Evolutionary conservation across 2,797 vertebrate genomes (phyloP).

Genomic region (Anniella stebbinsi): DNA sequence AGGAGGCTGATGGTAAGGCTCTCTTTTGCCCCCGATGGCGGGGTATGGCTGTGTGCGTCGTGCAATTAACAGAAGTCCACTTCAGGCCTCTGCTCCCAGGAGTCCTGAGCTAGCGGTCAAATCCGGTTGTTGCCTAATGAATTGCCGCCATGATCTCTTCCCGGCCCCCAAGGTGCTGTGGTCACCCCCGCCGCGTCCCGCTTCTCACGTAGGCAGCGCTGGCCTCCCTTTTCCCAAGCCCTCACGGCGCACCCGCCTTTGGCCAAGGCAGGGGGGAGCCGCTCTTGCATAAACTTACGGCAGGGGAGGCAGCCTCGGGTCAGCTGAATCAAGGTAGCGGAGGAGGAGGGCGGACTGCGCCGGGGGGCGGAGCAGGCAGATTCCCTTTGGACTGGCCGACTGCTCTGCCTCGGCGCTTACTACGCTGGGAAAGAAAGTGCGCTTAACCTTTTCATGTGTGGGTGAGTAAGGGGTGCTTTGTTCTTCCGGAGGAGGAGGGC

Average conservation of each 20-base stretch:
- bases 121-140: background rate
- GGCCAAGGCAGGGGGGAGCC: background rate
- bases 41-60: background rate
- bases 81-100: background rate
- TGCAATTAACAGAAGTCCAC: background rate
- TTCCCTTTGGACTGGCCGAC: conserved; percentile 43
- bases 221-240: background rate
- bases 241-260: conserved; percentile 9
- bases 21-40: background rate
- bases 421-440: conserved; percentile 48
- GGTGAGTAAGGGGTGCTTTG: conserved; percentile 22
- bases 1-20: background rate
- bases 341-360: no score
- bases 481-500: conserved; percentile 52
- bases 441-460: conserved; percentile 65
- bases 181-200: background rate
- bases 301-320: background rate
- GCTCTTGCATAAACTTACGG: background rate
- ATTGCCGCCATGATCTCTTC: background rate
- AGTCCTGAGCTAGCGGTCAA: background rate
- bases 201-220: background rate
- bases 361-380: background rate
- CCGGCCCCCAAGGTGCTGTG: background rate
- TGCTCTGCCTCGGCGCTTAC: conserved; percentile 43
- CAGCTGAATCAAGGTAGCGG: background rate